These are phyloP conservation scores for Ivindomyrus marchei DNA, from an alignment of 2,113 vertebrate genomes.

Conservation along the genomic window DNA sequence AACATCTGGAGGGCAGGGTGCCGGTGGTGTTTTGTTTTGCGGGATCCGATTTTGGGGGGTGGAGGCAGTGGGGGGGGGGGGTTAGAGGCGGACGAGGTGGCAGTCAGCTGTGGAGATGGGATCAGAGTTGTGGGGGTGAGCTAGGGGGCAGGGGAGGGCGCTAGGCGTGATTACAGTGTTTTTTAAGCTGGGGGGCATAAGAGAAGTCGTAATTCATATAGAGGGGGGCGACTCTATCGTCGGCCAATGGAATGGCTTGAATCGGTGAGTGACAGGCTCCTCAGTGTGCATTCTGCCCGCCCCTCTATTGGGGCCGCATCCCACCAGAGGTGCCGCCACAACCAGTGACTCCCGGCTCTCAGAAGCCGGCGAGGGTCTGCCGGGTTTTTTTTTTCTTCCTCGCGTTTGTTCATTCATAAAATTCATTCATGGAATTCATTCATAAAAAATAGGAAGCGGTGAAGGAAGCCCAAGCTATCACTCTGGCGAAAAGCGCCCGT, in stretches of 20 bases:
- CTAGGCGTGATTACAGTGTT: not conserved
- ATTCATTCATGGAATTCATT: constrained; percentile 9
- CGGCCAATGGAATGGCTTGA: not conserved
- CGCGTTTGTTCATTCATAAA: constrained; percentile 32
- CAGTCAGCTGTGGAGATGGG: not conserved
- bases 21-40: constrained; percentile 26
- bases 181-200: constrained; percentile 10
- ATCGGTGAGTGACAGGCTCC: not conserved
- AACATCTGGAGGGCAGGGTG: constrained; percentile 23
- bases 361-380: not conserved
- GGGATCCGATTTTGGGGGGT: constrained; percentile 18
- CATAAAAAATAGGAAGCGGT: not conserved
- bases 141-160: not conserved
- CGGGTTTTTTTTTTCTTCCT: not conserved
- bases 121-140: not conserved
- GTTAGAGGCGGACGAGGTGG: not conserved
- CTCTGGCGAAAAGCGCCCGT: not conserved
- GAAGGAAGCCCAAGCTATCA: not conserved
- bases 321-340: not conserved
- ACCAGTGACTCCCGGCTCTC: not conserved
- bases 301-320: not conserved
- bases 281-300: constrained; percentile 19
- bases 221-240: not conserved
- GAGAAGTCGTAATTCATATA: not conserved
- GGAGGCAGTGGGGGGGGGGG: constrained; percentile 4